A percentile compares a stretch with the other conserved stretches of the same genome.
Evolutionary conservation across 2,797 vertebrate species (phyloP).

Genomic region (Spheniscus humboldti): DNA sequence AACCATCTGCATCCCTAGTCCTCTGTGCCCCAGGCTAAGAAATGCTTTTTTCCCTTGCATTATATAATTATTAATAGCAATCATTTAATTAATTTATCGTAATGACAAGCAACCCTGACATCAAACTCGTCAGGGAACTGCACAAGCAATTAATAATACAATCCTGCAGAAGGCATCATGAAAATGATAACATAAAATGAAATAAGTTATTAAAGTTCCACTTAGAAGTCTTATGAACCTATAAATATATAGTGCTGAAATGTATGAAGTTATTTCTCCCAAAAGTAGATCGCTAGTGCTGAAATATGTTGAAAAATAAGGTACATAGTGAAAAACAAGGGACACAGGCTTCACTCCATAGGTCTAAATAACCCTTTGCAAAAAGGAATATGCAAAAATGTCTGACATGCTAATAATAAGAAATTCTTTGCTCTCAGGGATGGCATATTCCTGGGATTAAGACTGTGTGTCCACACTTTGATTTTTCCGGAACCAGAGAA

Average conservation of each 20-base stretch:
- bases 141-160: constrained; percentile 18
- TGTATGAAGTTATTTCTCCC: not conserved
- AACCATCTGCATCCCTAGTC: not conserved
- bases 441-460: not conserved
- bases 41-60: not conserved
- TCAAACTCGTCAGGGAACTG: not conserved
- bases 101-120: not conserved
- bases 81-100: not conserved
- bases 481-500: not conserved
- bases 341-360: not conserved
- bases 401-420: not conserved
- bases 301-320: not conserved
- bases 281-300: not conserved
- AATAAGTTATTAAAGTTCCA: not conserved
- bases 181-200: not conserved
- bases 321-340: not conserved
- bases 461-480: not conserved
- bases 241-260: not conserved
- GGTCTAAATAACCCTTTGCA: not conserved
- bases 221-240: not conserved
- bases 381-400: not conserved
- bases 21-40: not conserved
- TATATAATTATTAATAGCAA: not conserved
- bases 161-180: not conserved
- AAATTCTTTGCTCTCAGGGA: not conserved